A percentile compares a stretch with the other conserved stretches of the same genome.
These are phyloP conservation scores for Mormyrus iriodes DNA, from an alignment of 2,113 vertebrate genomes.

Conservation along the genomic window DNA sequence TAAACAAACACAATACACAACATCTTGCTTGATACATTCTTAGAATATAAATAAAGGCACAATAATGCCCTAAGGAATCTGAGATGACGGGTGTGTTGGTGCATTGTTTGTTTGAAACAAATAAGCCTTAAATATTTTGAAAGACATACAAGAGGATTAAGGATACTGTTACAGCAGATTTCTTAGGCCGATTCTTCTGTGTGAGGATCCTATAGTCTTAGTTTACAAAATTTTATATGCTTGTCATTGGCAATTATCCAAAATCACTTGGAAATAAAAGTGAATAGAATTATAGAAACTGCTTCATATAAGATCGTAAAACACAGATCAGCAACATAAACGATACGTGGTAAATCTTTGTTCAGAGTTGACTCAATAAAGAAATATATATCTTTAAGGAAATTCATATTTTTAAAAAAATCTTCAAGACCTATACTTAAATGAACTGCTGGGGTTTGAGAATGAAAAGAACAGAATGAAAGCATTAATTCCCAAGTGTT, in stretches of 20 bases:
- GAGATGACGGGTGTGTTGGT: neutral
- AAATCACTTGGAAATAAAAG: neutral
- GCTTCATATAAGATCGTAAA: neutral
- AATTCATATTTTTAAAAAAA: neutral
- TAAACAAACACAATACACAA: neutral
- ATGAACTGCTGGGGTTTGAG: neutral
- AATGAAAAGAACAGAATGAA: neutral
- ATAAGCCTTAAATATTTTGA: neutral
- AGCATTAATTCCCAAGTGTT: neutral
- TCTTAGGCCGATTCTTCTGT: neutral
- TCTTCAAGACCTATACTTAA: neutral
- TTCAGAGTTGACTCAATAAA: neutral
- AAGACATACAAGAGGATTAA: neutral
- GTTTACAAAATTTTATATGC: neutral
- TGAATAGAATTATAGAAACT: neutral
- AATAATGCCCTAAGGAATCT: neutral
- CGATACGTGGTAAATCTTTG: neutral
- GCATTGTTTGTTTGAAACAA: neutral
- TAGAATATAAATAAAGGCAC: neutral
- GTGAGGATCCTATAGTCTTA: neutral
- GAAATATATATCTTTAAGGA: neutral
- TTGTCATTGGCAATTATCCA: neutral
- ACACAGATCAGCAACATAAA: neutral
- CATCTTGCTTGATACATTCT: neutral
- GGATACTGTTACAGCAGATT: neutral